Evolutionary conservation across 2,113 vertebrate genomes (phyloP), one percentile per base, ranked within the genome.

Genomic region (Rhineura floridana): DNA sequence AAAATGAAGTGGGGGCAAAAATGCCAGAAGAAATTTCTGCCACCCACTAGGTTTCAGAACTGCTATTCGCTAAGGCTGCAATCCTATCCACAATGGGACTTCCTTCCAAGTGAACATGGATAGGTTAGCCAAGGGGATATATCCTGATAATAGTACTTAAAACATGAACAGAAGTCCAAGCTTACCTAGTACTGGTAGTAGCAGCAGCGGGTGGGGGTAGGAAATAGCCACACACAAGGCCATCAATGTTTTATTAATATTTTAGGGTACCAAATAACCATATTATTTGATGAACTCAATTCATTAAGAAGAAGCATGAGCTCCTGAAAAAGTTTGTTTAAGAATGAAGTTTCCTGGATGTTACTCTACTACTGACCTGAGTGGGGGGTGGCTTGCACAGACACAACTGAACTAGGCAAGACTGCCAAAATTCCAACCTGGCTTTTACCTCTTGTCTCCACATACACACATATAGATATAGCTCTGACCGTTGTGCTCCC

Each of bases 401-500:
- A 30, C 19, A 23, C 83, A 44, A 36, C 19, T 83, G 30, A n/a
- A 65, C 48, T 25, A 17, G 23, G 82, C 69, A 39, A 39, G 11
- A 23, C 50, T 30, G n/a, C 69, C 28, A 21, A n/a, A 25, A 25
- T 85, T 19, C 30, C 39, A 46, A 52, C 3, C 10, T 44, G 23
- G 28, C 52, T 59, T 76, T 59, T 81, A 33, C 36, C 42, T 59
- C 23, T n/a, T 72, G 44, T n/a, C n/a, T n/a, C n/a, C n/a, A n/a
- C n/a, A n/a, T n/a, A n/a, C n/a, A n/a, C n/a, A n/a, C n/a, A n/a
- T n/a, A n/a, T n/a, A 21, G 6, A 1, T 1, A 4, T 83, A 28
- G 76, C 93, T 75, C 55, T 81, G 91, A 91, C 86, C 84, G 4
- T 21, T 0, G 13, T 84, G 88, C 85, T 88, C 1, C 55, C 50